phyloP scores from a whole-genome alignment of 1,140 invertebrate species.

The Macrosteles quadrilineatus region DNA sequence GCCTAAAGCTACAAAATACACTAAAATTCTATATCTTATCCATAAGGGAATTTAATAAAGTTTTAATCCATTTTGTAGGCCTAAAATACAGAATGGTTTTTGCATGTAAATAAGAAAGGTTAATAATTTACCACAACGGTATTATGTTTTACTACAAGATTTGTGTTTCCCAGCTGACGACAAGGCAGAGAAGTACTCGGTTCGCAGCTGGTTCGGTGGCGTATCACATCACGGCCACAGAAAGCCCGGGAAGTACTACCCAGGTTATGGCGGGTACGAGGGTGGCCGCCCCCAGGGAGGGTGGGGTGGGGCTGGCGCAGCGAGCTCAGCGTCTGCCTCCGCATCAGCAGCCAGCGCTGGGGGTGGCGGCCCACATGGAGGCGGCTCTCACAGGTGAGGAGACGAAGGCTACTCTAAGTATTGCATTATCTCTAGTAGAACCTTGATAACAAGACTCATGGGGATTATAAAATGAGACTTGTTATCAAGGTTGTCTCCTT shows the following conservation, averaged over 20 bases:
- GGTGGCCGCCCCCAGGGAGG: conserved; percentile 6
- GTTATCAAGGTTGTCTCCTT: too few relatives aligned
- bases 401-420: too few relatives aligned
- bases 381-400: not conserved
- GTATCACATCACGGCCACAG: not conserved
- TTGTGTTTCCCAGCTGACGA: not conserved
- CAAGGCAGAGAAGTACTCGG: not conserved
- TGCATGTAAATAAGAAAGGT: too few relatives aligned
- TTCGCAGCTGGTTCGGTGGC: not conserved
- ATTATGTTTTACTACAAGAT: not conserved
- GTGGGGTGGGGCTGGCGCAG: conserved; percentile 3
- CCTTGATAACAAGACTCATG: too few relatives aligned
- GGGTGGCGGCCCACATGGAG: not conserved
- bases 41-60: too few relatives aligned
- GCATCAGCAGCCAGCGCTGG: not conserved
- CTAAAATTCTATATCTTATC: too few relatives aligned
- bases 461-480: too few relatives aligned
- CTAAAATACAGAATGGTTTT: too few relatives aligned
- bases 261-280: conserved; percentile 2
- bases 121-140: too few relatives aligned
- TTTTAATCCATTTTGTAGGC: too few relatives aligned
- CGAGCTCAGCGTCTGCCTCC: conserved; percentile 7
- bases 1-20: too few relatives aligned
- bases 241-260: not conserved
- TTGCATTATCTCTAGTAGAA: too few relatives aligned